phyloP scores from a whole-genome alignment of 2,888 invertebrate species.

The Tenthredo mesomela region DNA sequence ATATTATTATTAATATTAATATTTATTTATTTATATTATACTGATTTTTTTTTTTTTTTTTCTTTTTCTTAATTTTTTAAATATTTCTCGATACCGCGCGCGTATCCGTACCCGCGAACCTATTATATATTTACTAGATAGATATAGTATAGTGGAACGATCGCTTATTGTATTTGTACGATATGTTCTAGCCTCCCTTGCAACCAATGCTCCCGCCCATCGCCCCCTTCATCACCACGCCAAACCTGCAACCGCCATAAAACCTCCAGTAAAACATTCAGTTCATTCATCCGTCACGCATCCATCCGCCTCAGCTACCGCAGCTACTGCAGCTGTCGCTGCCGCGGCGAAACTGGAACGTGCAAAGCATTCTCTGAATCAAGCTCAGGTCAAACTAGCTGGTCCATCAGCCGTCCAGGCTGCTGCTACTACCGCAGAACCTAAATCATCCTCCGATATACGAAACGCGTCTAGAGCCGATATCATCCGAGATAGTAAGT shows the following conservation, averaged over 20 bases:
- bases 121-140: not conserved
- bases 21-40: no score
- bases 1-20: no score
- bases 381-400: conserved; percentile 68
- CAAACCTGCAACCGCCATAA: conserved; percentile 71
- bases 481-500: conserved; percentile 76
- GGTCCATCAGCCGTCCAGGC: conserved; percentile 67
- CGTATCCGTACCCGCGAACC: not conserved
- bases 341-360: conserved; percentile 73
- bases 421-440: conserved; percentile 69
- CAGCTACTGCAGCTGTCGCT: conserved; percentile 58
- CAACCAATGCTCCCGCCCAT: conserved; percentile 86
- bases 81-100: not conserved
- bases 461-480: conserved; percentile 74
- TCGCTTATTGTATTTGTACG: conserved; percentile 64
- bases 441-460: conserved; percentile 75
- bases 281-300: conserved; percentile 68
- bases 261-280: conserved; percentile 72
- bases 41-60: not conserved
- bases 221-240: conserved; percentile 76
- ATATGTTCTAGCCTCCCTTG: conserved; percentile 86
- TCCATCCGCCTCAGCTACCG: conserved; percentile 61
- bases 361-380: conserved; percentile 67
- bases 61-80: not conserved
- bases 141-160: conserved; percentile 41